phyloP scores from a whole-genome alignment of 2,888 invertebrate species.

The Leptopilina drosophilae region DNA sequence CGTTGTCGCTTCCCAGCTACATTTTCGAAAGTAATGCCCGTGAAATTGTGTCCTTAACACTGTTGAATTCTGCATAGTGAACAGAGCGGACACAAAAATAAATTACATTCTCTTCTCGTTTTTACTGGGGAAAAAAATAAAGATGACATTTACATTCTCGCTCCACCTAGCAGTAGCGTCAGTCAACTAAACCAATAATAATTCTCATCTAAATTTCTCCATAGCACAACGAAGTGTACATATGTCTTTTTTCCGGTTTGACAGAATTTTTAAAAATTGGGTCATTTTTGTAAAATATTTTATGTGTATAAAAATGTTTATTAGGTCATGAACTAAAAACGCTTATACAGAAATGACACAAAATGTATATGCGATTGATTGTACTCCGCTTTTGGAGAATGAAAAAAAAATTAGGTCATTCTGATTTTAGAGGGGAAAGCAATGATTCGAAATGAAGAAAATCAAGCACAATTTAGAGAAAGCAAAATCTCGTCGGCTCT shows the following conservation, averaged over 20 bases:
- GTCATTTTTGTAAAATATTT: too few relatives aligned
- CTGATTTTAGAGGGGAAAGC: neutral
- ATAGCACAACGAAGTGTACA: too few relatives aligned
- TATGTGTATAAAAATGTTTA: too few relatives aligned
- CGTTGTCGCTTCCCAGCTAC: slow-evolving; percentile 18
- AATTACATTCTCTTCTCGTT: neutral
- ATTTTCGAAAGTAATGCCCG: slow-evolving; percentile 36
- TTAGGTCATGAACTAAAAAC: too few relatives aligned
- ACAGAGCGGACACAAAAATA: neutral
- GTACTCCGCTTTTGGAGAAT: too few relatives aligned
- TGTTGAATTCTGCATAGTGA: slow-evolving; percentile 25
- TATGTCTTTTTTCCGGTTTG: too few relatives aligned
- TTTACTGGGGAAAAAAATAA: neutral
- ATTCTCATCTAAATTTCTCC: too few relatives aligned
- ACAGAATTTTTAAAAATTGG: too few relatives aligned
- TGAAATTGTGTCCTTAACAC: slow-evolving; percentile 38
- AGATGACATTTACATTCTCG: neutral
- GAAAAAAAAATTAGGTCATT: neutral
- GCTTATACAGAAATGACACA: too few relatives aligned
- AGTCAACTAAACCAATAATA: neutral
- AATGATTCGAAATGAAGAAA: neutral
- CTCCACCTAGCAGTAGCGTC: neutral
- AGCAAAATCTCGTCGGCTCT: neutral
- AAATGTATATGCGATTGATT: too few relatives aligned
- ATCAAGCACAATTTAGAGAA: neutral